Conservation (phyloP, 1,140 invertebrate genomes). For the Dendrolimus punctatus region DNA sequence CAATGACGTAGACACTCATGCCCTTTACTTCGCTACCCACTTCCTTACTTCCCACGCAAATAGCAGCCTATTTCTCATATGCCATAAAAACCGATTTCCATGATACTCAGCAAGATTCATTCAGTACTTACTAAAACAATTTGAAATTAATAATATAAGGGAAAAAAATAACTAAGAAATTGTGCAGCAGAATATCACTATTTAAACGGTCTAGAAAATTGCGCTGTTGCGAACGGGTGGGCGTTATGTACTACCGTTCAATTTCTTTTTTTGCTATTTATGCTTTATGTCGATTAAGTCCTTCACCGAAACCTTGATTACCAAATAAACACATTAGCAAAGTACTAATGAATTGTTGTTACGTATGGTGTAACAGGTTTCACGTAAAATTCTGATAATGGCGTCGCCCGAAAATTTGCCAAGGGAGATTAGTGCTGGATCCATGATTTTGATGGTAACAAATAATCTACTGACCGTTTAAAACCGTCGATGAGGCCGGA, state of each 20-base stretch:
- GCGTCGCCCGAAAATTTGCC: slow-evolving; percentile 8
- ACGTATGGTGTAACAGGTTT: slow-evolving; percentile 42
- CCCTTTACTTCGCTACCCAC: slow-evolving; percentile 37
- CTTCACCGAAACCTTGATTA: slow-evolving; percentile 5
- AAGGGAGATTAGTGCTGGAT: slow-evolving; percentile 1
- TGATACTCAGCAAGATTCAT: too few species aligned
- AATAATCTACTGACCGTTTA: slow-evolving; percentile 52
- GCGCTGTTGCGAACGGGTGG: too few species aligned
- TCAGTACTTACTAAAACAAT: too few species aligned
- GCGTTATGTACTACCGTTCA: too few species aligned
- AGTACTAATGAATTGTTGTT: slow-evolving; percentile 36
- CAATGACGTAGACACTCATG: slow-evolving; percentile 52
- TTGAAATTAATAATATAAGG: too few species aligned
- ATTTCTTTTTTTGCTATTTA: too few species aligned
- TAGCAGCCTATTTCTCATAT: slow-evolving; percentile 5
- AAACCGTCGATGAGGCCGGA: slow-evolving; percentile 33
- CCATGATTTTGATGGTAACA: slow-evolving; percentile 8
- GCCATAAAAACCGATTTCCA: too few species aligned
- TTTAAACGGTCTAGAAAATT: not conserved
- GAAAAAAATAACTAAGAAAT: not conserved
- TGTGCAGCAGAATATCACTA: not conserved
- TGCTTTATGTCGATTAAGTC: not conserved
- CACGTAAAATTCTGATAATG: slow-evolving; percentile 20
- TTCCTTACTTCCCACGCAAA: slow-evolving; percentile 53
- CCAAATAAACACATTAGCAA: slow-evolving; percentile 32